Base-by-base conservation (phyloP, 2,888 invertebrate genomes). In the Sphecodes monilicornis region DNA sequence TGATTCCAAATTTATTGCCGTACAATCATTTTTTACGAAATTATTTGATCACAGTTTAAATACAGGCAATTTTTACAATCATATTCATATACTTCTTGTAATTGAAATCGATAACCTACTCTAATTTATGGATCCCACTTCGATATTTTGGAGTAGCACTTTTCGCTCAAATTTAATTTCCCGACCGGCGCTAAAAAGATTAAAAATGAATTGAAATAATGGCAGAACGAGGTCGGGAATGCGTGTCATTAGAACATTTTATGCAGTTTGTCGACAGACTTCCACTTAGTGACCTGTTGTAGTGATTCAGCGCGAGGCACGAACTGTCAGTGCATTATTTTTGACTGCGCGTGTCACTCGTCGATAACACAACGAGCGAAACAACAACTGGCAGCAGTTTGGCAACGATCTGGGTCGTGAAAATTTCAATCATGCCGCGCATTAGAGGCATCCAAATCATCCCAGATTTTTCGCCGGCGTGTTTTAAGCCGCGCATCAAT, bases 401-500 rank as follows among this genome's bases (percentile, higher is more conserved):
- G 89, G 85, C 88, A 86, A 82, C 80, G 84, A 84, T 80, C 68
- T 82, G 60, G 82, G 76, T 73, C 82, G 82, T 82, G 88, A 88
- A 88, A 88, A 89, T 90, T 85, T 89, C 82, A 87, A 87, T 87
- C 88, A 82, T 76, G 88, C 81, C 26, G 78, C 84, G 46, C 88
- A 89, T 87, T 84, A 83, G 78, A 78, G 78, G 85, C 88, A 80
- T 82, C 76, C 89, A 77, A 89, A 88, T 89, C 86, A 90, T 90
- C 90, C 90, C 91, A 82, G 90, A 92, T 92, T 89, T 90, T 87
- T 91, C 89, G 89, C 86, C 84, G 88, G 83, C 86, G 91, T 90
- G 91, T 91, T 91, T 91, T 88, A 89, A 89, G 90, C 82, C 89
- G 85, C 86, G 91, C 92, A 91, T 93, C 93, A 92, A 93, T 93